A percentile compares a stretch with the other conserved stretches of the same genome.
Evolutionary conservation across 2,797 vertebrate genomes (phyloP).

Genomic region (Limosa lapponica): DNA sequence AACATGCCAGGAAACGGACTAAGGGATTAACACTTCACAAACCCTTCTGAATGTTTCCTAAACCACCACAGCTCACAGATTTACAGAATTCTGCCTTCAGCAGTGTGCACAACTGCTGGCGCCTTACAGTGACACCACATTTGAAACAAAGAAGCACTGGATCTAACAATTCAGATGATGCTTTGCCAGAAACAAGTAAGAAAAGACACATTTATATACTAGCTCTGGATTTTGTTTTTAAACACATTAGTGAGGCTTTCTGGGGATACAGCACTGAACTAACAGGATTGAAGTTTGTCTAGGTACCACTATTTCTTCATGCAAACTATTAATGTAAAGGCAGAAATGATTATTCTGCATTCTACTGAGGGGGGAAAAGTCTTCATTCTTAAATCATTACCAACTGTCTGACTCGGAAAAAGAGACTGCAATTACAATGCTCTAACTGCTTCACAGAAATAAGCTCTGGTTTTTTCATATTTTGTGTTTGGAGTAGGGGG

Average conservation of each 20-base stretch:
- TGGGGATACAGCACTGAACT: background rate
- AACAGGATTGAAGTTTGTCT: background rate
- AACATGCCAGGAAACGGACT: background rate
- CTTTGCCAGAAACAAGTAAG: background rate
- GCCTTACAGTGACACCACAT: background rate
- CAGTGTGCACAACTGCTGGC: background rate
- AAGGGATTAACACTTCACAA: background rate
- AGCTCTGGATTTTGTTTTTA: background rate
- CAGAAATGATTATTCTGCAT: background rate
- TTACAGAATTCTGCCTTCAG: background rate
- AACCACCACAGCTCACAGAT: background rate
- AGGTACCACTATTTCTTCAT: background rate
- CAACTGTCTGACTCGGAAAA: background rate
- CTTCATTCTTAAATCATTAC: background rate
- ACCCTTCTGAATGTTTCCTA: background rate
- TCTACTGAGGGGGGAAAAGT: background rate
- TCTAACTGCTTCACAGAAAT: background rate
- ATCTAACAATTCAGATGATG: background rate
- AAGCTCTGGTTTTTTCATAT: background rate
- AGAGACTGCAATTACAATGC: background rate
- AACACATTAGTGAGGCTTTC: background rate
- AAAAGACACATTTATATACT: accelerated
- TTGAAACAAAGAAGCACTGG: background rate
- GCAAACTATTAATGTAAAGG: background rate
- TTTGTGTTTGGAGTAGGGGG: background rate